A percentile compares a stretch with the other conserved stretches of the same genome.
Conservation (phyloP, 2,797 vertebrate species). For the Hoplostethus mediterraneus region DNA sequence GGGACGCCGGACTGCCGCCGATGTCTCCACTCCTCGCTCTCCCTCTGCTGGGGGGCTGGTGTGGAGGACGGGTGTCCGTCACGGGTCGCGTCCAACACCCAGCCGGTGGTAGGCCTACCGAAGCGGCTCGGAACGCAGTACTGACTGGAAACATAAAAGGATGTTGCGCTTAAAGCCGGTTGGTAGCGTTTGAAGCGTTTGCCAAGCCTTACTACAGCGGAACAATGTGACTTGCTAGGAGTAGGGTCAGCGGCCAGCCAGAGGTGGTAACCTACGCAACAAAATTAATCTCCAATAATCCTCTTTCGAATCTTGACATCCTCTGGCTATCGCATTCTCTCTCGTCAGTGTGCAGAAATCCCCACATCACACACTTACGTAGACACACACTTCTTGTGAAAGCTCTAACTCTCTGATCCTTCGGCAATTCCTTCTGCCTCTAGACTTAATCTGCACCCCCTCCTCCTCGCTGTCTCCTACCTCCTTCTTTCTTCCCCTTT, state of each 20-base stretch:
- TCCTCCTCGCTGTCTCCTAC: background rate
- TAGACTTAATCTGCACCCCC: background rate
- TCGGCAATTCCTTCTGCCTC: background rate
- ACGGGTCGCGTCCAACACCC: constrained; percentile 82
- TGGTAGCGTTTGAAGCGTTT: constrained; percentile 2
- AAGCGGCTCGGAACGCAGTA: constrained; percentile 85
- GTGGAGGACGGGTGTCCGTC: constrained; percentile 70
- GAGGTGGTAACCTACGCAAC: constrained; percentile 21
- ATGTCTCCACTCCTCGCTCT: constrained; percentile 57
- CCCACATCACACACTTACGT: constrained; percentile 3
- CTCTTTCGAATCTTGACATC: constrained; percentile 35
- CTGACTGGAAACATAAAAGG: constrained; percentile 79
- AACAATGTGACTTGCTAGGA: constrained; percentile 27
- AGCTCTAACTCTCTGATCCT: constrained; percentile 1
- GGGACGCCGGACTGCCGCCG: constrained; percentile 60
- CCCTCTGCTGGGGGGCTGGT: constrained; percentile 34
- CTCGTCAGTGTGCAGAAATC: constrained; percentile 23
- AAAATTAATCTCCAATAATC: constrained; percentile 40
- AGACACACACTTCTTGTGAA: constrained; percentile 19
- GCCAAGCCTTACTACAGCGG: constrained; percentile 5
- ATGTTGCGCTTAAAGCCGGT: constrained; percentile 7
- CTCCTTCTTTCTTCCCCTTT: background rate
- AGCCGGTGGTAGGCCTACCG: constrained; percentile 79
- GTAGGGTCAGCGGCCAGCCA: constrained; percentile 20
- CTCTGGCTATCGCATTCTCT: constrained; percentile 22